Conservation (phyloP, 2,888 invertebrate genomes). For the Barypeithes pellucidus region DNA sequence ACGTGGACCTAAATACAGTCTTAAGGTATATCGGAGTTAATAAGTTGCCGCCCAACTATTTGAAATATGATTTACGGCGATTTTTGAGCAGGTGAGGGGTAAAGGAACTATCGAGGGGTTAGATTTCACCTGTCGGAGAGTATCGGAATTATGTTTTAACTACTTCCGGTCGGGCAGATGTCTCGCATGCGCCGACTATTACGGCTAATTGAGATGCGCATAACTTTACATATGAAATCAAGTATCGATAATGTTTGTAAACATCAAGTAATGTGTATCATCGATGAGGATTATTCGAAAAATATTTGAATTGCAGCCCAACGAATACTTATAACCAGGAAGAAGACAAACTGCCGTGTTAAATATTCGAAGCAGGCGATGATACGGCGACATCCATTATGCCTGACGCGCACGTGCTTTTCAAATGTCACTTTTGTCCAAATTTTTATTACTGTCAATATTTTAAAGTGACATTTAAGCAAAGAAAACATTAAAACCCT, state of each 20-base stretch:
- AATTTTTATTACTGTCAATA: too few relatives aligned
- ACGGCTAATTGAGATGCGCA: constrained; percentile 37
- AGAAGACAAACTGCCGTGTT: too few relatives aligned
- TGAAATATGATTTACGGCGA: constrained; percentile 68
- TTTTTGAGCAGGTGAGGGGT: constrained; percentile 52
- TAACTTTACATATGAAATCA: constrained; percentile 23
- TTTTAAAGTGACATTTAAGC: too few relatives aligned
- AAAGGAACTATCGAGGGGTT: constrained; percentile 54
- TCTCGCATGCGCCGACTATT: constrained; percentile 56
- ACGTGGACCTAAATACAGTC: constrained; percentile 52
- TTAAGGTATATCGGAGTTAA: constrained; percentile 64
- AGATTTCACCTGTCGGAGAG: constrained; percentile 65
- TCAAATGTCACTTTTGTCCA: too few relatives aligned
- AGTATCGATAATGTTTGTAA: background rate
- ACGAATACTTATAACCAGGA: too few relatives aligned
- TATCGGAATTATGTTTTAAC: constrained; percentile 65
- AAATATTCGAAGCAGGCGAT: too few relatives aligned
- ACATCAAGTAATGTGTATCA: too few relatives aligned
- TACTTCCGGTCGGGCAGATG: constrained; percentile 67
- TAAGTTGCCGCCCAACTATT: constrained; percentile 69
- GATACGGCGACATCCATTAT: too few relatives aligned
- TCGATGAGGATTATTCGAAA: too few relatives aligned
- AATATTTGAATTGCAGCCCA: too few relatives aligned
- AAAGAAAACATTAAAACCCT: too few relatives aligned
- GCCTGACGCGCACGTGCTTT: too few relatives aligned